A percentile compares a stretch with the other conserved stretches of the same genome.
Evolutionary conservation across 2,797 vertebrate species (phyloP).

Genomic region (Hylomyscus alleni): DNA sequence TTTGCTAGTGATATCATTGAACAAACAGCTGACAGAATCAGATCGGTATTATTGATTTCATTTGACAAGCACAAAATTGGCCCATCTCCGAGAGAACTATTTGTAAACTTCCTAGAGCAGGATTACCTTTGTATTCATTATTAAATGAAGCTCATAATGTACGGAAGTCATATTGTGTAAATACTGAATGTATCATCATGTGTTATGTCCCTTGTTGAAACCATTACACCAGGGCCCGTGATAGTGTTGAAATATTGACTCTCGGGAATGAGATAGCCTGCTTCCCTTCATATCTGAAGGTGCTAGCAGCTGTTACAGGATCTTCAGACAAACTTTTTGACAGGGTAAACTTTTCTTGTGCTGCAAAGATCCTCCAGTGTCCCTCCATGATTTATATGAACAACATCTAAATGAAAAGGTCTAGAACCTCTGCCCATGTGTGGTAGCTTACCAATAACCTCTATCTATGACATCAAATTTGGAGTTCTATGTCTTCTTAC

Average conservation of each 20-base stretch:
- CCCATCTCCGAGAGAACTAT: conserved; percentile 42
- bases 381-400: background rate
- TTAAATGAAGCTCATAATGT: background rate
- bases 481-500: background rate
- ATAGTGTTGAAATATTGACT: background rate
- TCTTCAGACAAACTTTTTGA: background rate
- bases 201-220: background rate
- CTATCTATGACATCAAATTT: background rate
- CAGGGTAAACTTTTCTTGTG: too few species aligned
- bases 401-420: too few species aligned
- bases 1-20: conserved; percentile 14
- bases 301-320: background rate
- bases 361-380: background rate
- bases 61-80: conserved; percentile 66
- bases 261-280: background rate
- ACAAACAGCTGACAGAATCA: conserved; percentile 49
- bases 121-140: background rate
- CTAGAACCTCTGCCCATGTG: background rate
- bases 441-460: background rate
- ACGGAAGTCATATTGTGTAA: background rate
- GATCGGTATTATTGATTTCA: conserved; percentile 68
- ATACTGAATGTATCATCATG: background rate
- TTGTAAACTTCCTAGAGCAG: conserved; percentile 20
- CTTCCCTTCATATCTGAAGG: background rate
- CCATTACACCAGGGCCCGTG: background rate